A percentile compares a stretch with the other conserved stretches of the same genome.
Evolutionary conservation across 2,113 vertebrate species (phyloP).

Genomic region (Corythaixoides concolor): DNA sequence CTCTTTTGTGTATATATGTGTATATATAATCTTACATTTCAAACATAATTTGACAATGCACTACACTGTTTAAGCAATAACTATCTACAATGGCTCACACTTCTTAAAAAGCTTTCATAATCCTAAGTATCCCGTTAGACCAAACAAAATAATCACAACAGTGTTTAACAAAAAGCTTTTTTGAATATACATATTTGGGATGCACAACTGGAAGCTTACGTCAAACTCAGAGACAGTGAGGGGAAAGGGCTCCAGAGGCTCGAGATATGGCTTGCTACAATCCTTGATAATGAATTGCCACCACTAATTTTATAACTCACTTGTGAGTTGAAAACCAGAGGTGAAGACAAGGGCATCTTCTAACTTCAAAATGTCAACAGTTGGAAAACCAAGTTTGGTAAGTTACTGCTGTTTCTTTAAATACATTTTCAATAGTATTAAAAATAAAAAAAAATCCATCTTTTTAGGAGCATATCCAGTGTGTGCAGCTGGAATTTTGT

Average conservation of each 20-base stretch:
- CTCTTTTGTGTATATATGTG: background rate
- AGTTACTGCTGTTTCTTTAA: background rate
- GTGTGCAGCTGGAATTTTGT: conserved; percentile 45
- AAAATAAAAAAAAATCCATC: background rate
- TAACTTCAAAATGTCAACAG: background rate
- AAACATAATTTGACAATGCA: background rate
- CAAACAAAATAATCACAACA: background rate
- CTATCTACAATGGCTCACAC: background rate
- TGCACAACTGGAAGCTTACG: background rate
- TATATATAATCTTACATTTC: background rate
- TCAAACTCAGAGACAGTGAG: background rate
- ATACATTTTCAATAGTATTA: background rate
- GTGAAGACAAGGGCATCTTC: background rate
- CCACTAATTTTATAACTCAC: background rate
- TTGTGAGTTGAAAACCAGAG: background rate
- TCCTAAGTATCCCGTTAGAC: background rate
- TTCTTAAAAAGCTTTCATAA: background rate
- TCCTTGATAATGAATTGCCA: background rate
- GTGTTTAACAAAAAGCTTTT: background rate
- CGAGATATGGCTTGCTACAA: background rate
- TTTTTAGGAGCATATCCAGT: background rate
- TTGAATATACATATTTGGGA: background rate
- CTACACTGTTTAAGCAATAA: background rate
- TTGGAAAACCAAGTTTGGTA: background rate
- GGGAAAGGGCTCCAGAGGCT: background rate